These are phyloP conservation scores for Sycobia sp. DNA, from an alignment of 1,140 invertebrate species.

Conservation along the genomic window DNA sequence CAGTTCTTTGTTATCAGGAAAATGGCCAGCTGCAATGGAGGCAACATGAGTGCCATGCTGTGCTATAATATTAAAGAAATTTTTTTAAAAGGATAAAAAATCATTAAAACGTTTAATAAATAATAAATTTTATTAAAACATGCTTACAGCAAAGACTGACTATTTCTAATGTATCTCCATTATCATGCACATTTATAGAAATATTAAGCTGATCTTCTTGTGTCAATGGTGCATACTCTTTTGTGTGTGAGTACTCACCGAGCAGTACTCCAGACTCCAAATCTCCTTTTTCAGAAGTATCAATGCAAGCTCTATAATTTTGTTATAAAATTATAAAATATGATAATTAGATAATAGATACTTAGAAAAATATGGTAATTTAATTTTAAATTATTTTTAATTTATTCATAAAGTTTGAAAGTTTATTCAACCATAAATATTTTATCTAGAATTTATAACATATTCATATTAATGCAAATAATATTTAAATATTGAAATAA, in stretches of 20 bases:
- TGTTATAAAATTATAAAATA: conserved; percentile 1
- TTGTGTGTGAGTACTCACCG: conserved; percentile 83
- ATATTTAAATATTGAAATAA: no score
- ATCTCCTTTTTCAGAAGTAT: conserved; percentile 84
- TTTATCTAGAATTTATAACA: not conserved
- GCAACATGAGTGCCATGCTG: conserved; percentile 97
- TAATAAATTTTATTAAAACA: not conserved
- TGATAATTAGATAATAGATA: not conserved
- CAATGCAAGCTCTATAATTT: conserved; percentile 78
- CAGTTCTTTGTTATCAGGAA: conserved; percentile 85
- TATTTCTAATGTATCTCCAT: conserved; percentile 91
- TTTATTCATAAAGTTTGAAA: no score
- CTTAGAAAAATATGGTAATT: not conserved
- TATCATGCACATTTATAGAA: conserved; percentile 90
- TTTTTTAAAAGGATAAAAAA: not conserved
- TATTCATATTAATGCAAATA: no score
- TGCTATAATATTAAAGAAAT: conserved; percentile 64
- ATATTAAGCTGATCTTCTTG: conserved; percentile 83
- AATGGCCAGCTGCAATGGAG: conserved; percentile 91
- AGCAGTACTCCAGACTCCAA: conserved; percentile 76
- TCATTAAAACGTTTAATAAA: not conserved
- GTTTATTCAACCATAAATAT: not conserved
- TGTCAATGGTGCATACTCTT: conserved; percentile 80
- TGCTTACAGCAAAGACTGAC: conserved; percentile 91
- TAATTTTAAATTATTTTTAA: not conserved